A percentile compares a stretch with the other conserved stretches of the same genome.
phyloP scores from a whole-genome alignment of 2,888 invertebrate genomes.

The Stenoptilia bipunctidactyla region DNA sequence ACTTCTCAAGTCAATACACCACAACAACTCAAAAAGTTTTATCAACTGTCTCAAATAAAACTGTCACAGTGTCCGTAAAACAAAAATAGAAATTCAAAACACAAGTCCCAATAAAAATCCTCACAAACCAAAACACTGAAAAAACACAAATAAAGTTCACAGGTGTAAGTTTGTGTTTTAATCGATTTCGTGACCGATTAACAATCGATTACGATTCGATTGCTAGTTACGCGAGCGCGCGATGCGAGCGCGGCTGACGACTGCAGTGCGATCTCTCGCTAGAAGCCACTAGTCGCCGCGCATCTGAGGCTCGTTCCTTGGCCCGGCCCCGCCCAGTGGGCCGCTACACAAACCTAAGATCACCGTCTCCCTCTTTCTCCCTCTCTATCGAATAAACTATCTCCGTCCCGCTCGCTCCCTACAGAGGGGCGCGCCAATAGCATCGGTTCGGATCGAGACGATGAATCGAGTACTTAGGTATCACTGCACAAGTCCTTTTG shows the following conservation, averaged over 20 bases:
- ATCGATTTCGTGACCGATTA: neutral
- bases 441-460: constrained; percentile 68
- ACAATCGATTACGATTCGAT: constrained; percentile 61
- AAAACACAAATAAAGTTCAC: constrained; percentile 49
- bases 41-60: constrained; percentile 12
- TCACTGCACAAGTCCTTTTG: constrained; percentile 69
- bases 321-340: constrained; percentile 76
- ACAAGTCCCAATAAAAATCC: no score
- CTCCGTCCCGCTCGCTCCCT: constrained; percentile 48
- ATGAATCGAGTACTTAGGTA: constrained; percentile 72
- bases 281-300: constrained; percentile 74
- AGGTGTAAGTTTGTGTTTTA: constrained; percentile 15
- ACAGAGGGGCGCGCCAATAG: constrained; percentile 70
- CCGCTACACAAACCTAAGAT: constrained; percentile 67
- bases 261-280: constrained; percentile 72
- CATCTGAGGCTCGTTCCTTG: constrained; percentile 72
- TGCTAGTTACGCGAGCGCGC: constrained; percentile 58
- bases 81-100: constrained; percentile 54
- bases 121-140: no score
- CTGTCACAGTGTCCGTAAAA: constrained; percentile 30
- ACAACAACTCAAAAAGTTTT: constrained; percentile 30
- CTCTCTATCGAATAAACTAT: constrained; percentile 28
- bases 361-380: constrained; percentile 62
- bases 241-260: constrained; percentile 62
- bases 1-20: constrained; percentile 35